These are phyloP conservation scores for Scytalopus superciliaris DNA, from an alignment of 2,113 vertebrate species.

Conservation along the genomic window DNA sequence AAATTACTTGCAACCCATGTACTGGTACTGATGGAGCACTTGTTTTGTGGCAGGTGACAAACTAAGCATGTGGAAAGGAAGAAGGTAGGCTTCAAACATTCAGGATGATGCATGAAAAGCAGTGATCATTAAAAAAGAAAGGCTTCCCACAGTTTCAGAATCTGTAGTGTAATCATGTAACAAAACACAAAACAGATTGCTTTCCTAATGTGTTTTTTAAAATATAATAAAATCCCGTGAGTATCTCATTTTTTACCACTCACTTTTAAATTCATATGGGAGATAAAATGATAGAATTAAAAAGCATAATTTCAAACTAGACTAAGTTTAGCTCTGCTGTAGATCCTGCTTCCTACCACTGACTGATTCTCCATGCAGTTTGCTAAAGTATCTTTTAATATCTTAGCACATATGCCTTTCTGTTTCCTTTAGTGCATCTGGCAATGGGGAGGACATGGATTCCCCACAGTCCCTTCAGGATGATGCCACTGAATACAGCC, in stretches of 20 bases:
- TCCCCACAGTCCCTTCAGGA: constrained; percentile 81
- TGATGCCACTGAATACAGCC: constrained; percentile 74
- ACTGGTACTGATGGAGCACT: not conserved
- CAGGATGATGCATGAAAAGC: not conserved
- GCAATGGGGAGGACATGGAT: constrained; percentile 80
- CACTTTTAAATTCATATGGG: not conserved
- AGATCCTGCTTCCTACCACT: not conserved
- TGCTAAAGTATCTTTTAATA: not conserved
- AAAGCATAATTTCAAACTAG: not conserved
- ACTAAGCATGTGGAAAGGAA: not conserved
- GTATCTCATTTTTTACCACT: not conserved
- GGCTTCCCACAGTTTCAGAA: not conserved
- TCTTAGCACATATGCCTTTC: not conserved
- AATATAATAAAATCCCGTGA: not conserved
- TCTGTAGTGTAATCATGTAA: not conserved
- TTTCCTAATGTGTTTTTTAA: not conserved
- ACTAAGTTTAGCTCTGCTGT: not conserved
- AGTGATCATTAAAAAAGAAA: not conserved
- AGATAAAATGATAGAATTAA: not conserved
- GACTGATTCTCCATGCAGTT: not conserved
- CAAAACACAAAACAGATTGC: not conserved
- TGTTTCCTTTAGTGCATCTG: constrained; percentile 53
- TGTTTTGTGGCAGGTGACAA: constrained; percentile 12
- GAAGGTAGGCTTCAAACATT: not conserved
- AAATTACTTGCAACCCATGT: not conserved